phyloP scores from a whole-genome alignment of 2,797 vertebrate genomes.

The Petrocephalus sullivani region DNA sequence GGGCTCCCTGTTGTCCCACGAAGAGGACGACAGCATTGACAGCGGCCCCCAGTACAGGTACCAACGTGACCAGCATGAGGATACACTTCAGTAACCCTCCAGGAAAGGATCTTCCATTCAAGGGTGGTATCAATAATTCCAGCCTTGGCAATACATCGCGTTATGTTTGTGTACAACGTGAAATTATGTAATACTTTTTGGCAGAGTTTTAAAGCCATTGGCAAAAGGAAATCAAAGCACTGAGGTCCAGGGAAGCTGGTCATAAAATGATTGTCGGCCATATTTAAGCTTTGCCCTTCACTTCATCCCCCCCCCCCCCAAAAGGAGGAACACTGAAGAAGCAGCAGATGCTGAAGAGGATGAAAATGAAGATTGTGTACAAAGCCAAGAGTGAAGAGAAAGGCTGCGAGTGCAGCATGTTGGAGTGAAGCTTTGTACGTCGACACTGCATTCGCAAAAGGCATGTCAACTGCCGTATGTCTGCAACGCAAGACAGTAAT shows the following conservation, averaged over 20 bases:
- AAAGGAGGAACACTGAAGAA: slow-evolving; percentile 61
- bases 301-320: slow-evolving; percentile 43
- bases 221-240: slow-evolving; percentile 42
- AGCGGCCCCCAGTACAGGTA: slow-evolving; percentile 56
- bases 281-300: slow-evolving; percentile 55
- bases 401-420: slow-evolving; percentile 43
- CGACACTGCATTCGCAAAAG: slow-evolving; percentile 48
- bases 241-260: slow-evolving; percentile 54
- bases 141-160: slow-evolving; percentile 45
- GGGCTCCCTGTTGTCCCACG: slow-evolving; percentile 32
- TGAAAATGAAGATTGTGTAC: slow-evolving; percentile 54
- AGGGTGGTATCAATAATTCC: slow-evolving; percentile 49
- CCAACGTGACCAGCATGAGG: background rate
- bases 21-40: slow-evolving; percentile 37
- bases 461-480: slow-evolving; percentile 37
- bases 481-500: slow-evolving; percentile 33
- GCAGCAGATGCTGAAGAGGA: slow-evolving; percentile 61
- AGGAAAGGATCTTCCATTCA: background rate
- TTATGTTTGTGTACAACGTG: slow-evolving; percentile 46
- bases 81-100: background rate
- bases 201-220: slow-evolving; percentile 44
- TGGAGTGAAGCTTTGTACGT: slow-evolving; percentile 49
- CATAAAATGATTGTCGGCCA: slow-evolving; percentile 56
- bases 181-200: slow-evolving; percentile 56
- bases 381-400: slow-evolving; percentile 57